phyloP scores from a whole-genome alignment of 2,797 vertebrate genomes.

The Myripristis jacobus region DNA sequence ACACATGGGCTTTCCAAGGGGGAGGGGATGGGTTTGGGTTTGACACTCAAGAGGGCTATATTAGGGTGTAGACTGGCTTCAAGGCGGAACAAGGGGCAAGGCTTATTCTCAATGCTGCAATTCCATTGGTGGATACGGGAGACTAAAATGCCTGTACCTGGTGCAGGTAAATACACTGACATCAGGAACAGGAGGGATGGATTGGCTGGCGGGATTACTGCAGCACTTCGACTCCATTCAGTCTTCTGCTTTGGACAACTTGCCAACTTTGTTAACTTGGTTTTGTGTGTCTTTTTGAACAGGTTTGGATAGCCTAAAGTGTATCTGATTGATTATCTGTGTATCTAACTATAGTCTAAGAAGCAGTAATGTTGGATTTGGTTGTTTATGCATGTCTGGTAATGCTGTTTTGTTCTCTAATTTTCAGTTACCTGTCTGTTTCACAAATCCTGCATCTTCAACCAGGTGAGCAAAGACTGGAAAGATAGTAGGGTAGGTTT shows the following conservation, averaged over 20 bases:
- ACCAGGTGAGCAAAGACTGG: slow-evolving; percentile 51
- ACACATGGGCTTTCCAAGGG: slow-evolving; percentile 31
- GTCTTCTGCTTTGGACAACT: slow-evolving; percentile 10
- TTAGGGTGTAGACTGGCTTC: slow-evolving; percentile 75
- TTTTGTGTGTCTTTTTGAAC: slow-evolving; percentile 23
- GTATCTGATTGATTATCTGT: too few relatives aligned
- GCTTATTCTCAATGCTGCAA: slow-evolving; percentile 62
- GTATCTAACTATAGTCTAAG: slow-evolving; percentile 9
- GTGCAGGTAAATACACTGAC: slow-evolving; percentile 84
- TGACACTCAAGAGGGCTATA: slow-evolving; percentile 46
- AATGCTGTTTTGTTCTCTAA: slow-evolving; percentile 7
- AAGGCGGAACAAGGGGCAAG: slow-evolving; percentile 65
- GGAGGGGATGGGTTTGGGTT: slow-evolving; percentile 42
- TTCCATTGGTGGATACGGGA: slow-evolving; percentile 82
- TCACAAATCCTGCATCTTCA: slow-evolving; percentile 4
- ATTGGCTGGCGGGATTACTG: slow-evolving; percentile 63
- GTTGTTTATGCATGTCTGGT: slow-evolving; percentile 3
- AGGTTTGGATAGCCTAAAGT: slow-evolving; percentile 40
- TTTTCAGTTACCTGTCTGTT: slow-evolving; percentile 16
- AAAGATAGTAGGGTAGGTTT: background rate
- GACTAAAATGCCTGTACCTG: slow-evolving; percentile 86
- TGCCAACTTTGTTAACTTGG: slow-evolving; percentile 19
- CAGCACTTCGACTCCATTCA: slow-evolving; percentile 14
- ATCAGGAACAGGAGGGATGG: slow-evolving; percentile 62
- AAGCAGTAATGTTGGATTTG: background rate